Evolutionary conservation across 2,797 vertebrate species (phyloP).

Genomic region (Scleropages formosus): DNA sequence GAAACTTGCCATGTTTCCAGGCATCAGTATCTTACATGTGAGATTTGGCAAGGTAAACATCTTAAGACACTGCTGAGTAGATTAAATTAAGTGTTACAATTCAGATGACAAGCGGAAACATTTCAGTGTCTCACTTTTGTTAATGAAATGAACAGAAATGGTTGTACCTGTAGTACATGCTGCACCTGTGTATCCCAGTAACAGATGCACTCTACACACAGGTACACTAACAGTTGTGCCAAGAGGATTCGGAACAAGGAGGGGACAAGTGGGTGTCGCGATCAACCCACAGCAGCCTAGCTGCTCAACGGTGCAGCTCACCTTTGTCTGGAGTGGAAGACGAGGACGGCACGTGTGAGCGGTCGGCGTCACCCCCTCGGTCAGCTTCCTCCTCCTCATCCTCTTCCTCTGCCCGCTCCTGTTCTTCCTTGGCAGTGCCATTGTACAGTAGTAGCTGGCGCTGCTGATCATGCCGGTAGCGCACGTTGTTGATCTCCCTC

Average conservation of each 20-base stretch:
- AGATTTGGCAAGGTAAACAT: too few species aligned
- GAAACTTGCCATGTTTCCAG: too few species aligned
- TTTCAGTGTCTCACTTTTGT: too few species aligned
- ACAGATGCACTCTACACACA: background rate
- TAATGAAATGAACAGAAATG: too few species aligned
- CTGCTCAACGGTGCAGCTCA: too few species aligned
- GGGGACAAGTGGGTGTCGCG: background rate
- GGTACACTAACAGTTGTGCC: background rate
- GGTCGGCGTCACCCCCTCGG: slow-evolving; percentile 56
- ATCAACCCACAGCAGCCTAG: background rate
- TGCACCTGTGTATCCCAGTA: background rate
- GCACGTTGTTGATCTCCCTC: slow-evolving; percentile 86
- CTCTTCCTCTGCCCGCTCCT: slow-evolving; percentile 58
- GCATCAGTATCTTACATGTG: too few species aligned
- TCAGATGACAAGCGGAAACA: too few species aligned
- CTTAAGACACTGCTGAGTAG: too few species aligned
- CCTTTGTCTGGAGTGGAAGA: slow-evolving; percentile 65
- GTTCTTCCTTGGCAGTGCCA: slow-evolving; percentile 62
- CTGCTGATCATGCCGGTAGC: slow-evolving; percentile 79
- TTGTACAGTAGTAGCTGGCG: slow-evolving; percentile 67
- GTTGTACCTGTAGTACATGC: background rate
- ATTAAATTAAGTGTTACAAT: too few species aligned
- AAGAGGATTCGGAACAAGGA: background rate
- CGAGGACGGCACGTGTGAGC: slow-evolving; percentile 51
- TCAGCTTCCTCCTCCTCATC: slow-evolving; percentile 62